Evolutionary conservation across 2,888 invertebrate genomes (phyloP).

Genomic region (Nymphalis polychloros): DNA sequence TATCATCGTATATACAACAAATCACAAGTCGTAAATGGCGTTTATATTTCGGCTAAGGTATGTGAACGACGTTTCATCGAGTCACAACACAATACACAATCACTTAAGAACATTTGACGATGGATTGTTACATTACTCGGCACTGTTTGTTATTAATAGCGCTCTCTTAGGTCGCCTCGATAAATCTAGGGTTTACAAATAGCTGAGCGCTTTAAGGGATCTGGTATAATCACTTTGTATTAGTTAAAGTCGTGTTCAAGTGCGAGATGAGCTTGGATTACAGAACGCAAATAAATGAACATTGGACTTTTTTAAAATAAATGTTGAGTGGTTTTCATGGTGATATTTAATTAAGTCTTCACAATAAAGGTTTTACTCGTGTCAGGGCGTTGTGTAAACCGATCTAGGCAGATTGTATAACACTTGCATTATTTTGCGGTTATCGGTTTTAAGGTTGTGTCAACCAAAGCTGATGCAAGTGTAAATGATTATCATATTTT

Average conservation of each 20-base stretch:
- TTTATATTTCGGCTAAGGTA: neutral
- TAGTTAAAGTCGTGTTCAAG: constrained; percentile 8
- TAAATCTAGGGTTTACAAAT: constrained; percentile 11
- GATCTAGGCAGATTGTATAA: too few relatives aligned
- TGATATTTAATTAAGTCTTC: too few relatives aligned
- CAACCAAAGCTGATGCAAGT: too few relatives aligned
- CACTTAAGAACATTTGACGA: constrained; percentile 9
- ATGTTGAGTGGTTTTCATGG: too few relatives aligned
- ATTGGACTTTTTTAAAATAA: neutral
- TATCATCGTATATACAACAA: too few relatives aligned
- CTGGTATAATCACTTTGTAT: constrained; percentile 14
- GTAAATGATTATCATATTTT: too few relatives aligned
- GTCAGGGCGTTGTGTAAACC: too few relatives aligned
- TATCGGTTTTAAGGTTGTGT: too few relatives aligned
- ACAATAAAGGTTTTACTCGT: too few relatives aligned
- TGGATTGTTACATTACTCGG: constrained; percentile 14
- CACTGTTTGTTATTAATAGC: constrained; percentile 17
- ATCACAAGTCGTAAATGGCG: too few relatives aligned
- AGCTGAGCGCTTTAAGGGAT: constrained; percentile 4
- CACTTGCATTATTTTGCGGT: too few relatives aligned
- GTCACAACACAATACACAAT: constrained; percentile 15
- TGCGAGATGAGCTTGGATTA: neutral
- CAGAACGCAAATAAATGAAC: neutral
- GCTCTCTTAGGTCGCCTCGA: neutral
- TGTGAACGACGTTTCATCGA: neutral